Evolutionary conservation across 2,888 invertebrate species (phyloP), one percentile per base, ranked within the genome.

Genomic region (Amphimallon solstitiale): DNA sequence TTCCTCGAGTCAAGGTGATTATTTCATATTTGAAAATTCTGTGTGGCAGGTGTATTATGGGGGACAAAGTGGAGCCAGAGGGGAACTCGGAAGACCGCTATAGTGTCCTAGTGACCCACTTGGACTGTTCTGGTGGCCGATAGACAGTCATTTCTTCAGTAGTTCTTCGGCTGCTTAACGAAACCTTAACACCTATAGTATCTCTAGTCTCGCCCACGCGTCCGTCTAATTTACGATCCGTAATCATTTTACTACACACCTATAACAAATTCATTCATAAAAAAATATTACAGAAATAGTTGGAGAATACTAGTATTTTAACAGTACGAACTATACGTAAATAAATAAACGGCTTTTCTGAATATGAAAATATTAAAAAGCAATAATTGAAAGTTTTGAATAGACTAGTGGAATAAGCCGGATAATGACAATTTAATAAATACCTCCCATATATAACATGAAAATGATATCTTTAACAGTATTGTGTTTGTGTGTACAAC

Each of bases 101-200:
- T 78, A 74, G 77, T 79, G 80, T 79, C 80, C 81, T 77, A 81
- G 80, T 82, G 80, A 82, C 82, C 82, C 78, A 81, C 78, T 79
- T 81, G 73, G 74, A 73, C 67, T 77, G 81, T 77, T 78, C 80
- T 77, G 80, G 78, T 82, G 81, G 79, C 81, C 82, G 81, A 81
- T 79, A 81, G 79, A 78, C 77, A 74, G 75, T 73, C 76, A 75
- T 76, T 72, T 76, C 77, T 76, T 78, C 77, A 78, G 78, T 78
- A 76, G 75, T 73, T 73, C 73, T 74, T 77, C 77, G 78, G 76
- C 77, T 75, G 74, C 49, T 56, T 51, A 49, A 63, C 54, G 63
- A 54, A 48, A 48, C 59, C 63, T 67, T 67, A 67, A 63, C 67
- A 67, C 52, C 45, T 45, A 45, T 61, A 51, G 66, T 52, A 59